Percentiles rank a stretch among this genome's conserved stretches.
These are phyloP conservation scores for Pseudomyrmex gracilis DNA, from an alignment of 1,140 invertebrate genomes.

Conservation along the genomic window DNA sequence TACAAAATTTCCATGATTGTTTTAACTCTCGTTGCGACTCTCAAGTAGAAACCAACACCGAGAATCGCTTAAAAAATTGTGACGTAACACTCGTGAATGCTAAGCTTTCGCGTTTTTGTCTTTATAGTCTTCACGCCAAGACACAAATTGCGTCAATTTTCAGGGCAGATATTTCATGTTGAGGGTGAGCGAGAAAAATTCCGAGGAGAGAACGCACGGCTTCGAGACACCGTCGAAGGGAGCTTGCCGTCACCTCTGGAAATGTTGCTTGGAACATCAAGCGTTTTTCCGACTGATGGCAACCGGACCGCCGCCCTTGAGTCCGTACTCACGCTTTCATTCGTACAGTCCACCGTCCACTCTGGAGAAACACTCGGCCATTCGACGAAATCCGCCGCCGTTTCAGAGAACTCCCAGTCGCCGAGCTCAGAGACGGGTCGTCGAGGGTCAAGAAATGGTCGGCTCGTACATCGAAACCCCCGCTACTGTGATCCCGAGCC, in stretches of 20 bases:
- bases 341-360: conserved; percentile 87
- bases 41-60: neutral
- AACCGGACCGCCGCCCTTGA: conserved; percentile 83
- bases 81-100: neutral
- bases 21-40: neutral
- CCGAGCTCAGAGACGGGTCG: conserved; percentile 91
- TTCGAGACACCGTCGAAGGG: conserved; percentile 97
- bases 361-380: conserved; percentile 85
- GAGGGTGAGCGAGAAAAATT: conserved; percentile 97
- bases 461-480: conserved; percentile 82
- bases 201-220: conserved; percentile 97
- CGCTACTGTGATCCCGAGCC: conserved; percentile 58
- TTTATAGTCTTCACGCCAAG: neutral
- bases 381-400: conserved; percentile 90
- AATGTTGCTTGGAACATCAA: conserved; percentile 99
- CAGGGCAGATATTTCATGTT: conserved; percentile 97
- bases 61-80: conserved; percentile 2
- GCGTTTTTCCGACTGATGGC: conserved; percentile 97
- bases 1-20: conserved; percentile 57
- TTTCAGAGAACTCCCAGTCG: conserved; percentile 96
- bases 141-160: conserved; percentile 1
- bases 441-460: conserved; percentile 88
- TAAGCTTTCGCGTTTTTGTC: neutral
- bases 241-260: conserved; percentile 99
- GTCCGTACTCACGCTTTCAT: conserved; percentile 88